Conservation (phyloP, 2,797 vertebrate species). For the Novumbra hubbsi region DNA sequence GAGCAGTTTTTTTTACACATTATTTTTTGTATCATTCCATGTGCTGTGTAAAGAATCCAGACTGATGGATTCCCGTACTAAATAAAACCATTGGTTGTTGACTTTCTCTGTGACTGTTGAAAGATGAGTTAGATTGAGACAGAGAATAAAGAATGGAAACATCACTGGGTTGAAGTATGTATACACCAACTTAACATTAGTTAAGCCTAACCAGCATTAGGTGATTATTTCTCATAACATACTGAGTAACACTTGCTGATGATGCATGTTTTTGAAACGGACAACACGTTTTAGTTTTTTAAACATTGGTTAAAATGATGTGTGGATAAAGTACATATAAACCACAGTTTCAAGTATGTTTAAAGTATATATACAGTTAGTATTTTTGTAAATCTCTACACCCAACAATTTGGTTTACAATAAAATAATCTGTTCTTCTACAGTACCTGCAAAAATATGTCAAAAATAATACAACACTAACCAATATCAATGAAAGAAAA, state of each 20-base stretch:
- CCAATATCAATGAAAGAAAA: slow-evolving; percentile 12
- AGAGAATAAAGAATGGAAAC: slow-evolving; percentile 35
- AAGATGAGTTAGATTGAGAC: slow-evolving; percentile 53
- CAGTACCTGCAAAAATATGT: slow-evolving; percentile 1
- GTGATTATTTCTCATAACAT: not conserved
- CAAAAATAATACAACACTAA: not conserved
- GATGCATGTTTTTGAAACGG: not conserved
- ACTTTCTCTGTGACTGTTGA: slow-evolving; percentile 55
- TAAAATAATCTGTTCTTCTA: not conserved
- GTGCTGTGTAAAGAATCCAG: slow-evolving; percentile 56
- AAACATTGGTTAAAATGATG: not conserved
- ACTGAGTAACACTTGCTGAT: not conserved
- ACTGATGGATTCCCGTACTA: slow-evolving; percentile 48
- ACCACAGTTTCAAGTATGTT: slow-evolving; percentile 7
- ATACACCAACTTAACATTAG: not conserved
- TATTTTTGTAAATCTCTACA: not conserved
- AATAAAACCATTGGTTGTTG: slow-evolving; percentile 53
- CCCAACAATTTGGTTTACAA: not conserved
- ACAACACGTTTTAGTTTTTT: not conserved
- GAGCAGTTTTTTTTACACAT: slow-evolving; percentile 67
- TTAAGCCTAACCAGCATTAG: slow-evolving; percentile 3
- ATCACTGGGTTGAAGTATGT: slow-evolving; percentile 14
- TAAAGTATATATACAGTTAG: not conserved
- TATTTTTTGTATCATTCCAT: slow-evolving; percentile 52
- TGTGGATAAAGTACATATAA: not conserved